Conservation (phyloP, 2,888 invertebrate species). For the Sericinus montela region DNA sequence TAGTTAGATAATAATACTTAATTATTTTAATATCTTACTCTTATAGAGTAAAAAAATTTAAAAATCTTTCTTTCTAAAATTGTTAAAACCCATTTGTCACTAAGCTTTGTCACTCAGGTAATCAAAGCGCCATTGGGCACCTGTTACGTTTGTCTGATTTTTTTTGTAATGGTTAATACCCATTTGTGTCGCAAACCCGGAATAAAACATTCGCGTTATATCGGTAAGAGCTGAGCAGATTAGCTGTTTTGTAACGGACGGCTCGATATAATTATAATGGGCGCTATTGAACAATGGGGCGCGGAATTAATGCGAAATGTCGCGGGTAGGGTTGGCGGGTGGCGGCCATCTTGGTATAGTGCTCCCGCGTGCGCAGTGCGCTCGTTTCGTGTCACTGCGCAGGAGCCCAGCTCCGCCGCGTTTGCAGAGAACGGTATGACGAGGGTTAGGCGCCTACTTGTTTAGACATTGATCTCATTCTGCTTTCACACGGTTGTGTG, state of each 20-base stretch:
- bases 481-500: slow-evolving; percentile 28
- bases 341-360: slow-evolving; percentile 30
- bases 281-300: slow-evolving; percentile 54
- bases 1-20: too few relatives aligned
- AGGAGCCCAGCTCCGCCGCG: slow-evolving; percentile 40
- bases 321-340: slow-evolving; percentile 38
- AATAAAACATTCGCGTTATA: slow-evolving; percentile 1
- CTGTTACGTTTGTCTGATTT: neutral
- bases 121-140: neutral
- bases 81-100: too few relatives aligned
- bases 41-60: too few relatives aligned
- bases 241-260: slow-evolving; percentile 33
- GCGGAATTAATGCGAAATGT: slow-evolving; percentile 50
- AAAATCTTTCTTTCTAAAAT: too few relatives aligned
- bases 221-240: slow-evolving; percentile 19
- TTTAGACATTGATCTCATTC: slow-evolving; percentile 34
- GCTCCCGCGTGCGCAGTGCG: slow-evolving; percentile 44
- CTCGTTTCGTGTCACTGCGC: slow-evolving; percentile 43
- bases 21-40: too few relatives aligned
- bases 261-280: slow-evolving; percentile 41
- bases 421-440: slow-evolving; percentile 28
- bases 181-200: neutral
- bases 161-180: too few relatives aligned
- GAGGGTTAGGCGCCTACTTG: slow-evolving; percentile 28
- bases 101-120: too few relatives aligned